phyloP scores from a whole-genome alignment of 2,113 vertebrate species.

The Calidris pugnax region DNA sequence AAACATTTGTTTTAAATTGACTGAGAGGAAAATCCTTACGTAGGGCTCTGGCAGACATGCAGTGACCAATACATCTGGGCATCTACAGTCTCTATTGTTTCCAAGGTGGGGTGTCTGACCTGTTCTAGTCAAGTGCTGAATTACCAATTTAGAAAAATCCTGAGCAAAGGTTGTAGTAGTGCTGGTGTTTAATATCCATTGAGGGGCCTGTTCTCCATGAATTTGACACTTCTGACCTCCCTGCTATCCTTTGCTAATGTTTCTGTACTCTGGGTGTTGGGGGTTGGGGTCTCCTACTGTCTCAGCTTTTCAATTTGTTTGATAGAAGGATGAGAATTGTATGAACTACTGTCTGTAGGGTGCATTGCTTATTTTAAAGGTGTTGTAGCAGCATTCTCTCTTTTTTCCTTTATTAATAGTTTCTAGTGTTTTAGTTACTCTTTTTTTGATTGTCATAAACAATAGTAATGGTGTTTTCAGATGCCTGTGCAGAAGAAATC shows the following conservation, averaged over 20 bases:
- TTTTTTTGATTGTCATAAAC: neutral
- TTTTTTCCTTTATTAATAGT: neutral
- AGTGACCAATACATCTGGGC: neutral
- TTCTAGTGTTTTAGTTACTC: neutral
- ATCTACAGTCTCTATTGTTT: neutral
- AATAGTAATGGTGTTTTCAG: neutral
- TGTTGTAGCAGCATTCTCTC: neutral
- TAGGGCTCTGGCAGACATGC: neutral
- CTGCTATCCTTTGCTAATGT: neutral
- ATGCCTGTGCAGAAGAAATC: neutral
- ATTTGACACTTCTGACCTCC: neutral
- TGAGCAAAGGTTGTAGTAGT: neutral
- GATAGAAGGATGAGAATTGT: neutral
- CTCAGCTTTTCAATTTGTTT: neutral
- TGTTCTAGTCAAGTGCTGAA: neutral
- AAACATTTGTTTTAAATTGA: neutral
- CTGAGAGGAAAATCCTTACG: neutral
- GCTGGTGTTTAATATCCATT: neutral
- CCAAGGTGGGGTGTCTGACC: neutral
- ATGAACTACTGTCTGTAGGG: neutral
- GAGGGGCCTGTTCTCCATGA: neutral
- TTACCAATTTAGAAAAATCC: neutral
- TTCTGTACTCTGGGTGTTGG: neutral
- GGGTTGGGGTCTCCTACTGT: neutral
- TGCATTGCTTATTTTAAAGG: neutral